Evolutionary conservation across 2,888 invertebrate genomes (phyloP), one percentile per base, ranked within the genome.

Genomic region (Clistopyga incitator): DNA sequence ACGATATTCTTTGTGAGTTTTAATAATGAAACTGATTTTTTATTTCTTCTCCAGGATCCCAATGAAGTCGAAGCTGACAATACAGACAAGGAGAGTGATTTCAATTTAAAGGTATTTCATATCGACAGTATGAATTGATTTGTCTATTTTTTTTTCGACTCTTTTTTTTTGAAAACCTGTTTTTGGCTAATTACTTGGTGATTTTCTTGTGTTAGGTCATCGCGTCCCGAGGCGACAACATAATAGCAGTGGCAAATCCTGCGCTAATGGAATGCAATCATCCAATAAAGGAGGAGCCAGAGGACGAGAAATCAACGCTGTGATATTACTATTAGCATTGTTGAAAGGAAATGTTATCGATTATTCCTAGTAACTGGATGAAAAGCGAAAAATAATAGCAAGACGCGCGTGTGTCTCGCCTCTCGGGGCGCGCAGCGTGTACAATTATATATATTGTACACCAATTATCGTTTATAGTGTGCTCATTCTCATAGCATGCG

Each of bases 231-330:
- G 97, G 97, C 0, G 97, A 97, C 92, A 97, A 97, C 92, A 98
- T 98, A 90, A 98, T 98, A 88, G 98, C 98, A 0, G 97, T 98
- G 0, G 97, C 97, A 25, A 97, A 98, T 94, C 98, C 98, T 15
- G 97, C 97, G 2, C 94, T 97, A 86, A 92, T 93, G 92, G 92
- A 92, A 86, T 93, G 92, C 87, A 91, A 89, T 87, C 92, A 91
- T 88, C 89, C 92, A 25, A 92, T 93, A 87, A 93, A 93, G 81
- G 92, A 93, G 86, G 93, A 93, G 84, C 92, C 92, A 61, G 88
- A 90, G 72, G 92, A 92, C 76, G 92, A 92, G 67, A 92, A 92
- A 88, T 90, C 92, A 78, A 88, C 89, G 82, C 90, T 92, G 92
- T 92, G 92, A 92, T 91, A 88, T 85, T 88, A 87, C 76, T 78